Evolutionary conservation across 2,113 vertebrate genomes (phyloP), one percentile per base, ranked within the genome.

Genomic region (Ictalurus punctatus): DNA sequence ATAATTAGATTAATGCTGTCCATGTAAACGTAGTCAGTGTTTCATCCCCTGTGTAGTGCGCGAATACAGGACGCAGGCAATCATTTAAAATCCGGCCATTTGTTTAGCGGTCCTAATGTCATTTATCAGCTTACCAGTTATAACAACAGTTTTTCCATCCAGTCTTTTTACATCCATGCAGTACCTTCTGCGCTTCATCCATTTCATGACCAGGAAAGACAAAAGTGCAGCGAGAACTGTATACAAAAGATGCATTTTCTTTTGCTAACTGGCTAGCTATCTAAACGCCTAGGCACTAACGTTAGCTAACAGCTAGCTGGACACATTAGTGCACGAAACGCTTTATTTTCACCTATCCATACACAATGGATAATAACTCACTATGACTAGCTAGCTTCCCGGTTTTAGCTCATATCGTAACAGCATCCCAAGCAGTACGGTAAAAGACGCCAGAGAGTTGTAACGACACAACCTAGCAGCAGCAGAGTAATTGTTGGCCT

Each of bases 111-210:
- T 40, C 23, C 27, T n/a, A 4, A 10, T 23, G 19, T 34, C 10
- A 37, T 83, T 63, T 8, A 13, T 6, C 10, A 63, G 58, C 83
- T 91, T 87, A 97, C 96, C 96, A 88, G 96, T 97, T 48, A 97
- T 95, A 37, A 97, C 91, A 83, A 95, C 95, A 0, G 96, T 97
- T 94, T 96, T 96, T 0, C 95, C 95, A 91, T 96, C 95, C 17
- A 97, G 93, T 91, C 96, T 93, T 90, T 93, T 96, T 25, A 94
- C 30, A 84, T 96, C 95, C 74, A 93, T 95, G 89, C 94, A 96
- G 54, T 92, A 92, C n/a, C 92, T 89, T 86, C 95, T 94, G 81
- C 90, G 95, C 92, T 96, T 97, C 90, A 96, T 91, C 94, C 95
- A 96, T 91, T 95, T 96, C 69, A 96, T 88, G 61, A 95, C 34